Conservation (phyloP, 2,113 vertebrate species). For the Crypturellus undulatus region DNA sequence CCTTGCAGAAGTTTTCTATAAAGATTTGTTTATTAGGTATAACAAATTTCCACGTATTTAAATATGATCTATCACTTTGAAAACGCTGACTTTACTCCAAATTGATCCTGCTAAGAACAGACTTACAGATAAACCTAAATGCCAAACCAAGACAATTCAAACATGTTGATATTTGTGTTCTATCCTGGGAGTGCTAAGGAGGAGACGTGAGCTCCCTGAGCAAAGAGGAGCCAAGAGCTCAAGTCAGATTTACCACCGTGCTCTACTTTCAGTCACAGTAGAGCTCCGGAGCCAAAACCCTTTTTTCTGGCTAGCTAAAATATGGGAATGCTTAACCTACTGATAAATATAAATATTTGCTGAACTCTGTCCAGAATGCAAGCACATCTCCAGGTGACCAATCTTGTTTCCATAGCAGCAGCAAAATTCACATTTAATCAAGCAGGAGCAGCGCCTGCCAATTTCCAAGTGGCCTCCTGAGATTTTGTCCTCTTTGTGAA, state of each 20-base stretch:
- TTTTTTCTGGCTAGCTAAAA: background rate
- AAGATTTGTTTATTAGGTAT: background rate
- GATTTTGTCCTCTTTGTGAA: conserved; percentile 16
- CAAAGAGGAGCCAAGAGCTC: background rate
- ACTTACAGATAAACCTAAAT: background rate
- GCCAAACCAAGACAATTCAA: background rate
- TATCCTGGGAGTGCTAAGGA: background rate
- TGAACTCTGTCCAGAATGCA: background rate
- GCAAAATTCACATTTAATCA: conserved; percentile 24
- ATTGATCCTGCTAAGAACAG: background rate
- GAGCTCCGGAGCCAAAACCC: background rate
- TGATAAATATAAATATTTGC: conserved; percentile 23
- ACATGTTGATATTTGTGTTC: background rate
- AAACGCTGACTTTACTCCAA: background rate
- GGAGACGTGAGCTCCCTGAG: background rate
- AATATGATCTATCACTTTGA: background rate
- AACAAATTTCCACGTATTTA: background rate
- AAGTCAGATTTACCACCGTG: background rate
- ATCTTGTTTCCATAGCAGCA: conserved; percentile 49
- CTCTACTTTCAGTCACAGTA: background rate
- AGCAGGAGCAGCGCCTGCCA: background rate
- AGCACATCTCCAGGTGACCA: background rate
- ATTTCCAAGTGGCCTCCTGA: conserved; percentile 10
- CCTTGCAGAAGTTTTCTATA: background rate
- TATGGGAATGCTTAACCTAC: background rate